Conservation (phyloP, 2,888 invertebrate genomes). For the Drosophila crucigera region DNA sequence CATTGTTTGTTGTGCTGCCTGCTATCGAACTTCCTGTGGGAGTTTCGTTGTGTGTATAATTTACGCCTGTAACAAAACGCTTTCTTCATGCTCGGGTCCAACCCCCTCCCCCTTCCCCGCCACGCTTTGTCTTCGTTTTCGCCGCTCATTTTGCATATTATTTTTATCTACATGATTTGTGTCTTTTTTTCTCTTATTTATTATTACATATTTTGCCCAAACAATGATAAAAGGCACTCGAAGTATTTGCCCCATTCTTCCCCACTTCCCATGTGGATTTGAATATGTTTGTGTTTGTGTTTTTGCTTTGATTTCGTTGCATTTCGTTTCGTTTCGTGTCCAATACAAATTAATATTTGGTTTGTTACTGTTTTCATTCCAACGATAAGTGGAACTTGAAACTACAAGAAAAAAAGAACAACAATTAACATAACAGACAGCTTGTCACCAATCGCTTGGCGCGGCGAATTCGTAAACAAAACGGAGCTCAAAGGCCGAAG, state of each 20-base stretch:
- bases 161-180: constrained; percentile 61
- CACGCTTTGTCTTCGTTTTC: constrained; percentile 25
- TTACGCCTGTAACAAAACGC: constrained; percentile 70
- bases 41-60: constrained; percentile 64
- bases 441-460: constrained; percentile 55
- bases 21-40: constrained; percentile 81
- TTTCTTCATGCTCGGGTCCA: constrained; percentile 34
- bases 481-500: not conserved
- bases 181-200: constrained; percentile 43
- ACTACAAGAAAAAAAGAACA: constrained; percentile 32
- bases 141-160: constrained; percentile 50
- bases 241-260: constrained; percentile 2
- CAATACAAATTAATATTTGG: constrained; percentile 39
- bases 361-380: constrained; percentile 36
- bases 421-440: constrained; percentile 56
- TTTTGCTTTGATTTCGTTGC: constrained; percentile 27
- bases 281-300: not conserved
- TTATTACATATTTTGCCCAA: constrained; percentile 34
- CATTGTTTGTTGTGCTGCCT: constrained; percentile 45
- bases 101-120: not conserved
- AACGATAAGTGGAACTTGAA: constrained; percentile 26
- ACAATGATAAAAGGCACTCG: constrained; percentile 25
- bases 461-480: constrained; percentile 47
- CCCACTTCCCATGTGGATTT: constrained; percentile 7
- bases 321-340: constrained; percentile 44